Evolutionary conservation across 35 echinoderm and acorn worm genomes (phyloP), one percentile per base, ranked within the genome.

Genomic region (Chiridota heheva): DNA sequence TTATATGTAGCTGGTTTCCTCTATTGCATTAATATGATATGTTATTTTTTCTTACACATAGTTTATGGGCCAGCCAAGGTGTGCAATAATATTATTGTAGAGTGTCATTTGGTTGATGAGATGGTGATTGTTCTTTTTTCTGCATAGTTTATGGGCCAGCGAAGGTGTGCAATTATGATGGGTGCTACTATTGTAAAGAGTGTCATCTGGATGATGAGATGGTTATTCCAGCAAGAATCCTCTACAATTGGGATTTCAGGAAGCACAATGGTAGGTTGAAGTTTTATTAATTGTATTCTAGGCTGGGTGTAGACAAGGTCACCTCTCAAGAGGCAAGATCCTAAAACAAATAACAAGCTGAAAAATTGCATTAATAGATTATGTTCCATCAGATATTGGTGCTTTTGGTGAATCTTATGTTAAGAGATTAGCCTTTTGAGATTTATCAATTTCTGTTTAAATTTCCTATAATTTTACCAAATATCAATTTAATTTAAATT

Each of bases 211-310:
- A 98, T 74, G 95, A 98, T 61, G 89, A 91, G 33, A 85, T 85
- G 31, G 75, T 98, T 44, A 98, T 98, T 36, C 95, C 95, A 26
- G 88, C 95, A 2, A 88, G 82, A 44, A 84, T 98, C 26, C 76
- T 98, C 8, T 87, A 98, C 79, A 98, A 83, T 63, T 98, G 95
- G 95, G 95, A 98, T 44, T 98, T 98, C 83, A 84, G 81, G 58
- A 98, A 89, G 81, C 89, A 98, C 15, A 84, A 83, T 84, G 95
- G 95, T 98, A 65, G 46, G 46, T 32, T 38, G 26, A 48, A 47
- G n/a, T n/a, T n/a, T n/a, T n/a, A n/a, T n/a, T n/a, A n/a, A n/a
- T n/a, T n/a, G n/a, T n/a, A n/a, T n/a, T n/a, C n/a, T n/a, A n/a
- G n/a, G n/a, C n/a, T n/a, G 22, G 22, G 47, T 51, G 47, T 10